Base-by-base conservation (phyloP, 1,140 invertebrate genomes). In the Leptinotarsa defecta region DNA sequence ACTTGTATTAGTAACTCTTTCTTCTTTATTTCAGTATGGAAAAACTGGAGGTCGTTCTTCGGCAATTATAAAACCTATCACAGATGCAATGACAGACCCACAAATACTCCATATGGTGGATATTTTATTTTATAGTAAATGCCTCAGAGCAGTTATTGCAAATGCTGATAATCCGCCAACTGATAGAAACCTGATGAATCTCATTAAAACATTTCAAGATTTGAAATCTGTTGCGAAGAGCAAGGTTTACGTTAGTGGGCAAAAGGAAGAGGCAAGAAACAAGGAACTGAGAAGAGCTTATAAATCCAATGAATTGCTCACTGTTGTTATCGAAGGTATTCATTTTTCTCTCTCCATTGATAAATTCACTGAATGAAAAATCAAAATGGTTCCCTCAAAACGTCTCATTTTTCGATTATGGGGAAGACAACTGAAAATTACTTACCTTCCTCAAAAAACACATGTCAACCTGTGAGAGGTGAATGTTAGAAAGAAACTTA, bases 221-320 rank as follows among this genome's bases (percentile, higher is more conserved):
- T 64, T 83, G 48, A 77, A 79, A 34, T 27, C 74, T 6, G 71
- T 80, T 6, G 76, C 79, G 0, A 77, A 80, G 70, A 69, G 79
- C 8, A 81, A 78, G 72, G 61, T 82, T 6, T 76, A 77, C n/a
- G 70, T 79, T 13, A 80, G 79, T n/a, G 81, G 81, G 19, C 72
- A 73, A 3, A 78, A 83, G 74, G 78, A 83, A 69, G 80, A 78
- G n/a, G 78, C 79, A 49, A 72, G 73, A 43, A 80, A 83, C n/a
- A 80, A 76, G 52, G 52, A 73, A 69, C 61, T 83, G 17, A 78
- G 79, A 57, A 74, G 76, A 20, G 81, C 82, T 11, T 83, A 73
- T 62, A 83, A 81, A 62, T 80, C 79, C 5, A 83, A 82, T 63
- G 61, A 77, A 13, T 74, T 81, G 64, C 43, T 81, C 3, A 80